A percentile compares a stretch with the other conserved stretches of the same genome.
These are phyloP conservation scores for Clarias pachynema DNA, from an alignment of 2,797 vertebrate species.

Conservation along the genomic window DNA sequence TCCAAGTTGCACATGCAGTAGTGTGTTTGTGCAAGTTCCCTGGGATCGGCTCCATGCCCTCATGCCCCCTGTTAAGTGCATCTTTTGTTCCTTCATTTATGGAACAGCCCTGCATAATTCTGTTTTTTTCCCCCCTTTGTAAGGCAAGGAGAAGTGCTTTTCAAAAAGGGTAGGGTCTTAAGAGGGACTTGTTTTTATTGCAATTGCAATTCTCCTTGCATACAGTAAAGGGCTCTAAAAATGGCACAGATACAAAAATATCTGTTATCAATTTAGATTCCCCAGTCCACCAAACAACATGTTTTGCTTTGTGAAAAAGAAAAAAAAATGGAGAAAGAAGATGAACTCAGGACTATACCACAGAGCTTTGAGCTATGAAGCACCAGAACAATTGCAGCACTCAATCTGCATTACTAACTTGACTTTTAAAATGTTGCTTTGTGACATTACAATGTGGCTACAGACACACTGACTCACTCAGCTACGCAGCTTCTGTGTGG, in stretches of 20 bases:
- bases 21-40: no score
- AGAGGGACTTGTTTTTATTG: background rate
- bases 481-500: background rate
- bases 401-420: background rate
- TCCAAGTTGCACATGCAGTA: no score
- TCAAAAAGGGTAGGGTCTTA: background rate
- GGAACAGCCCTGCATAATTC: background rate
- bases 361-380: background rate
- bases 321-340: background rate
- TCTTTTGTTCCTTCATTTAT: background rate
- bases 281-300: background rate
- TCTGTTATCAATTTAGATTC: background rate
- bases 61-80: no score
- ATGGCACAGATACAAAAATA: background rate
- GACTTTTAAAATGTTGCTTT: conserved; percentile 1
- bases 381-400: background rate
- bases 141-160: background rate
- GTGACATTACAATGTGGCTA: background rate
- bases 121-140: background rate
- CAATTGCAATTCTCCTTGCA: background rate
- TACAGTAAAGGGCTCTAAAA: background rate
- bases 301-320: background rate
- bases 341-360: background rate
- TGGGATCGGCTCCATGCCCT: no score
- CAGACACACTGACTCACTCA: background rate